These are phyloP conservation scores for Lasaia peninsularis DNA, from an alignment of 1,140 invertebrate species.

Conservation along the genomic window DNA sequence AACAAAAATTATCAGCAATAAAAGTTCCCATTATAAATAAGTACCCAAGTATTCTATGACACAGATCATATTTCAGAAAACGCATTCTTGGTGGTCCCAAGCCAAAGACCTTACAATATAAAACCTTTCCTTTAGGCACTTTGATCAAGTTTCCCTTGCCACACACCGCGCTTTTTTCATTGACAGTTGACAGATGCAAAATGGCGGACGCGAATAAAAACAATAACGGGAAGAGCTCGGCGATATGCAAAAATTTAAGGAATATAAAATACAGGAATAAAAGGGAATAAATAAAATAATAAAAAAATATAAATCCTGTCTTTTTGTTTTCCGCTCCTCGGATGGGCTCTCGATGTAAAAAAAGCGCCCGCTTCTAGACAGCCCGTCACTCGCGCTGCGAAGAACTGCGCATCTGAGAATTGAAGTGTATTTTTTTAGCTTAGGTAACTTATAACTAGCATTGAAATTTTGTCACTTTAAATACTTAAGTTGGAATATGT, in stretches of 20 bases:
- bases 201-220: slow-evolving; percentile 53
- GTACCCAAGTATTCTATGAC: slow-evolving; percentile 12
- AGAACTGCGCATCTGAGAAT: slow-evolving; percentile 35
- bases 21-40: slow-evolving; percentile 4
- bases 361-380: slow-evolving; percentile 74
- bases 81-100: slow-evolving; percentile 11
- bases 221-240: slow-evolving; percentile 42
- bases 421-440: slow-evolving; percentile 6
- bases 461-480: too few species aligned
- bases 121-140: slow-evolving; percentile 16
- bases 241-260: slow-evolving; percentile 67
- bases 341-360: slow-evolving; percentile 70
- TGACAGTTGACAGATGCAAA: slow-evolving; percentile 53
- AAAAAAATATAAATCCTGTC: slow-evolving; percentile 76
- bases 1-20: neutral
- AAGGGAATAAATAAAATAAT: slow-evolving; percentile 74
- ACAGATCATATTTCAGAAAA: slow-evolving; percentile 1
- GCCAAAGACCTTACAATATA: slow-evolving; percentile 6
- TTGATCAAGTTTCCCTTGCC: slow-evolving; percentile 27
- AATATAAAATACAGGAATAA: slow-evolving; percentile 71
- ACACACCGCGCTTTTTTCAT: slow-evolving; percentile 33
- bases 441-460: too few species aligned
- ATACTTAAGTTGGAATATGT: too few species aligned
- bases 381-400: slow-evolving; percentile 38
- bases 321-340: slow-evolving; percentile 72